phyloP scores from a whole-genome alignment of 2,888 invertebrate species.

The Ethmia dodecea region DNA sequence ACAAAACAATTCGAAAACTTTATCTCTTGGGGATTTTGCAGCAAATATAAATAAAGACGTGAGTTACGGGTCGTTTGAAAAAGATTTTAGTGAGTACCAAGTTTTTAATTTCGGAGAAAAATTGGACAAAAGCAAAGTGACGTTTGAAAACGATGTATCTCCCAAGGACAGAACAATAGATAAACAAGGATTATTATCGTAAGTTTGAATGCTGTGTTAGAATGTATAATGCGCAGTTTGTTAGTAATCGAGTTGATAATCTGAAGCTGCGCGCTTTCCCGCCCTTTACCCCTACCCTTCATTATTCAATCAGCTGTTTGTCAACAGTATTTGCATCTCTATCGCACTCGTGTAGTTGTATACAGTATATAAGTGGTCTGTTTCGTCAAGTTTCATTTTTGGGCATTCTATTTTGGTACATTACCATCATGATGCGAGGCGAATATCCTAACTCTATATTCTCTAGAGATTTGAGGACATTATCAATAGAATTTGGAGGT shows the following conservation, averaged over 20 bases:
- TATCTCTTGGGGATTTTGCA: constrained; percentile 24
- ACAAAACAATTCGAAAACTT: constrained; percentile 25
- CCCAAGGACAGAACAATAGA: constrained; percentile 32
- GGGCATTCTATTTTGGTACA: constrained; percentile 76
- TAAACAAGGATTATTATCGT: constrained; percentile 32
- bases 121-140: constrained; percentile 27
- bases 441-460: constrained; percentile 63
- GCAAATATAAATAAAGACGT: constrained; percentile 21
- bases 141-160: constrained; percentile 31
- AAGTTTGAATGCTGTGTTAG: constrained; percentile 25
- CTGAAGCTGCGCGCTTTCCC: constrained; percentile 7
- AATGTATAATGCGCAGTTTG: constrained; percentile 7
- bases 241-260: neutral
- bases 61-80: constrained; percentile 23
- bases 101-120: constrained; percentile 25
- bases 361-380: constrained; percentile 43
- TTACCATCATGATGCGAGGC: constrained; percentile 72
- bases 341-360: constrained; percentile 36
- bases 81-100: constrained; percentile 23
- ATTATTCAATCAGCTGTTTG: constrained; percentile 67
- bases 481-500: too few relatives aligned
- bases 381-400: constrained; percentile 64
- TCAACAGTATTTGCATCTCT: constrained; percentile 57
- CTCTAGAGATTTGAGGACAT: constrained; percentile 43
- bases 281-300: constrained; percentile 10